These are phyloP conservation scores for Endomychus coccineus DNA, from an alignment of 2,888 invertebrate species.

Conservation along the genomic window DNA sequence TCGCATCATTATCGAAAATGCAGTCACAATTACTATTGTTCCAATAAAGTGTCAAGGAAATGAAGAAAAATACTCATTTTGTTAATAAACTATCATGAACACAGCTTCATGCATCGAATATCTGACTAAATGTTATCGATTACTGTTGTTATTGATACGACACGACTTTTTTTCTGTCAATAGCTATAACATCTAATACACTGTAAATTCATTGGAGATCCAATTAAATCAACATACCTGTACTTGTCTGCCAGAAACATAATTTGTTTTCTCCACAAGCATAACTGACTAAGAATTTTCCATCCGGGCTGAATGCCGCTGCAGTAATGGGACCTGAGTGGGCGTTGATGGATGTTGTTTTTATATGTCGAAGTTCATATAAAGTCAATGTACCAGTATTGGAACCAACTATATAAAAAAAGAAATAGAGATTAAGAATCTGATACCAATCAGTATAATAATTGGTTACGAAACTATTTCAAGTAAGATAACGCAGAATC, in stretches of 20 bases:
- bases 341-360: constrained; percentile 89
- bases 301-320: constrained; percentile 93
- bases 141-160: no score
- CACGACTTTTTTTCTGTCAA: no score
- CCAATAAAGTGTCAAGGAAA: no score
- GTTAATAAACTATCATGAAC: no score
- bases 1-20: no score
- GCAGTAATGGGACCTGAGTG: constrained; percentile 88
- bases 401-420: constrained; percentile 67
- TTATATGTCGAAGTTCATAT: constrained; percentile 91
- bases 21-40: no score
- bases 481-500: neutral
- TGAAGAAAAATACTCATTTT: no score
- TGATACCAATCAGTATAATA: neutral
- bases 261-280: constrained; percentile 89
- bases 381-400: constrained; percentile 88
- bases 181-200: no score
- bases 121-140: no score
- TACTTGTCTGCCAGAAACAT: constrained; percentile 95
- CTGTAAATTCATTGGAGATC: no score
- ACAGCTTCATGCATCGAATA: no score
- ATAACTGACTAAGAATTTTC: constrained; percentile 94
- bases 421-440: neutral
- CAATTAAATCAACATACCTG: no score
- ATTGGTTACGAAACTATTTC: neutral